These are phyloP conservation scores for Caenorhabditis sp. DNA, from an alignment of 2,888 invertebrate species.

Conservation along the genomic window DNA sequence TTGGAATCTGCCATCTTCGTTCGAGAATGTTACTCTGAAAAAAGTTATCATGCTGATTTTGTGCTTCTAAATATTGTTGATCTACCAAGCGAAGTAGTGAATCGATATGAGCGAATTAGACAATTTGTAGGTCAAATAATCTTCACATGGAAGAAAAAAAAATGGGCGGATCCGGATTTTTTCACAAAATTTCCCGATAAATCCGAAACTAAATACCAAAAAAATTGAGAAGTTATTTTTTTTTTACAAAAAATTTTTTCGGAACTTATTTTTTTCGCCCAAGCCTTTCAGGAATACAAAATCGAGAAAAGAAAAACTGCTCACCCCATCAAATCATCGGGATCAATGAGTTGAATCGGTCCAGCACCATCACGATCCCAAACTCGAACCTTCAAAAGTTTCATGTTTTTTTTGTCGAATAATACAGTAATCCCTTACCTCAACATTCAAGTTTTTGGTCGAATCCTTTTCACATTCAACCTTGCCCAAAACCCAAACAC, in stretches of 20 bases:
- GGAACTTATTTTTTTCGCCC: too few species aligned
- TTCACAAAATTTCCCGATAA: too few species aligned
- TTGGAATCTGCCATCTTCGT: constrained; percentile 66
- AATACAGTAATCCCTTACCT: constrained; percentile 39
- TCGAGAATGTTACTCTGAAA: constrained; percentile 67
- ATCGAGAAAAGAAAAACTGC: neutral
- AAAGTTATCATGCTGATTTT: too few species aligned
- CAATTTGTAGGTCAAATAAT: too few species aligned
- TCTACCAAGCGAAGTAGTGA: too few species aligned
- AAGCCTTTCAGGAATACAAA: neutral
- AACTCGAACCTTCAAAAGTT: constrained; percentile 49
- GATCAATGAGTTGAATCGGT: constrained; percentile 61
- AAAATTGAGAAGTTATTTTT: neutral
- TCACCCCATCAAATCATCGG: constrained; percentile 70
- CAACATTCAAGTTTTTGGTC: constrained; percentile 65
- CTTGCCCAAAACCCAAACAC: constrained; percentile 66
- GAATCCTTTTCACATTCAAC: constrained; percentile 62
- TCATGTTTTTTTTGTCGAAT: neutral
- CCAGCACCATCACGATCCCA: constrained; percentile 63
- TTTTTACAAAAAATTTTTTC: too few species aligned
- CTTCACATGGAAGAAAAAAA: too few species aligned
- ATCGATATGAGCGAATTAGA: too few species aligned
- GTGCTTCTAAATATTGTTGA: too few species aligned
- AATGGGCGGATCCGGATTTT: too few species aligned
- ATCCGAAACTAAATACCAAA: neutral